Evolutionary conservation across 2,888 invertebrate genomes (phyloP), one percentile per base, ranked within the genome.

Genomic region (Harpalus rufipes): DNA sequence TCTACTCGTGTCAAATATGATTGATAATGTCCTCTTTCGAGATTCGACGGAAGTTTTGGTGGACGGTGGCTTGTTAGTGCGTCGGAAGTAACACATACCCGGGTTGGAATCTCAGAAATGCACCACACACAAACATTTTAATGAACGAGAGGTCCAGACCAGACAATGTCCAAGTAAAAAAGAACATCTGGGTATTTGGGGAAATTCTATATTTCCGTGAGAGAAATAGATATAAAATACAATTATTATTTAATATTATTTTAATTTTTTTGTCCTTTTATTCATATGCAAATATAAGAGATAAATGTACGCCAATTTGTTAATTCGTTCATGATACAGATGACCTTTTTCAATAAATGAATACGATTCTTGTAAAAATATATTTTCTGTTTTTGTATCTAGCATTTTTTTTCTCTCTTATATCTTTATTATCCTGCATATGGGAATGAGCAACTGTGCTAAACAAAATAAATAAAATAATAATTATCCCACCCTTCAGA

Each of bases 381-480:
- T 32, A 0, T 32, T 32, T 12, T 51, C 44, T 12, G 12, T 51
- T 51, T 51, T 51, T 7, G 44, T 7, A 44, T 51, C 10, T 2
- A 51, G 10, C 5, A 51, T 12, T 51, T 51, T 51, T 3, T 32
- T 5, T 32, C 32, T 32, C 32, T 32, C 32, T 32, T 5, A 32
- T 32, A 32, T 63, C 25, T 14, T 51, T 51, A 51, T 51, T 51
- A 51, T 51, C 44, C 44, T 10, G 18, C 14, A 74, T 56, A 72
- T 82, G 82, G 82, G 82, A 82, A 59, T 59, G 32, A 7, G 21
- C 72, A 82, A 74, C 68, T 72, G 81, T 78, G 80, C 74, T 82
- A 58, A 82, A 82, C 82, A 82, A 82, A 82, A 82, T 82, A 82
- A 82, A 82, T 82, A 82, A 82, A 82, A 82, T 82, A 82, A 82